Conservation (phyloP, 2,113 vertebrate species). For the Calypte anna region DNA sequence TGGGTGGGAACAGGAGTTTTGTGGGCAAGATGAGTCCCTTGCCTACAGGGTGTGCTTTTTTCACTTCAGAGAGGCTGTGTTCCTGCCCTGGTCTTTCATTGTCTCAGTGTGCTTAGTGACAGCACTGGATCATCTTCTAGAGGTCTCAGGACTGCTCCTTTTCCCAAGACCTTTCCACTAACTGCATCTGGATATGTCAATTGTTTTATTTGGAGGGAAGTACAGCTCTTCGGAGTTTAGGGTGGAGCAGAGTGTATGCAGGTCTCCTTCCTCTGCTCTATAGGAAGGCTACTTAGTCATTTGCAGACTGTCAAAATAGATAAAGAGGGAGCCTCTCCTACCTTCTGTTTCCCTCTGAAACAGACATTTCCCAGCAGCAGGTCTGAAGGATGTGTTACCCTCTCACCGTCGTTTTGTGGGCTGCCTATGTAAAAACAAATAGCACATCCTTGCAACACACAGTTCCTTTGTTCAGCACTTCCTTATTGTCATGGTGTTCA, state of each 20-base stretch:
- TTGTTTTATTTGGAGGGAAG: not conserved
- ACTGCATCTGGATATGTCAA: not conserved
- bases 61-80: not conserved
- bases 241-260: not conserved
- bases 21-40: accelerated
- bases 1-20: not conserved
- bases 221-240: not conserved
- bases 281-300: not conserved
- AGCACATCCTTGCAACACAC: not conserved
- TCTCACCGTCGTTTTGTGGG: not conserved
- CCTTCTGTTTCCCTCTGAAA: not conserved
- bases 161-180: not conserved
- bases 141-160: not conserved
- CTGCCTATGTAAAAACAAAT: not conserved
- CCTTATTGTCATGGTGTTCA: not conserved
- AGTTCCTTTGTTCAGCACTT: not conserved
- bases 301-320: not conserved
- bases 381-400: not conserved
- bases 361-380: not conserved
- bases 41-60: not conserved
- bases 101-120: not conserved
- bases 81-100: not conserved
- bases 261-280: not conserved
- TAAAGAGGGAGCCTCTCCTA: not conserved
- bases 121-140: not conserved